These are phyloP conservation scores for Gastrophysa polygoni DNA, from an alignment of 2,888 invertebrate genomes.

Conservation along the genomic window DNA sequence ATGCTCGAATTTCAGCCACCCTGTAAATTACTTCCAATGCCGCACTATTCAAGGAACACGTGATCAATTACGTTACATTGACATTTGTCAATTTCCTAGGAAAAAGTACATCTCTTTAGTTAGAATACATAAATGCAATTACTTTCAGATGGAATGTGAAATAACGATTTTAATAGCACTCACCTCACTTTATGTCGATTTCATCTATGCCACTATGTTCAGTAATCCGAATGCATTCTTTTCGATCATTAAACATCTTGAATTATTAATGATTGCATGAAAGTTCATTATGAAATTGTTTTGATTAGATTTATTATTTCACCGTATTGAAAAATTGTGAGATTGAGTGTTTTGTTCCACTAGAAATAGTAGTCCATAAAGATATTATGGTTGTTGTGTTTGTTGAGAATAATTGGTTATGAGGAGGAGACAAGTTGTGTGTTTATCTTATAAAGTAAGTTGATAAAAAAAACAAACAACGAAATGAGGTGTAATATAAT, in stretches of 20 bases:
- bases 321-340: too few species aligned
- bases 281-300: slow-evolving; percentile 34
- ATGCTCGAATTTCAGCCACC: too few species aligned
- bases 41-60: too few species aligned
- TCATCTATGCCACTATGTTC: not conserved
- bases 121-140: too few species aligned
- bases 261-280: slow-evolving; percentile 42
- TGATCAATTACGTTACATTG: not conserved
- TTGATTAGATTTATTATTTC: slow-evolving; percentile 11
- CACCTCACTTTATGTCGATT: slow-evolving; percentile 12
- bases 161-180: not conserved
- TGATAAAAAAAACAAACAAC: not conserved
- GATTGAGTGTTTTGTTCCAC: too few species aligned
- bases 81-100: too few species aligned
- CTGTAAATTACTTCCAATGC: too few species aligned
- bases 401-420: slow-evolving; percentile 37
- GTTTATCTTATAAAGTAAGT: slow-evolving; percentile 53
- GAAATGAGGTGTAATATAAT: too few species aligned
- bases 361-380: slow-evolving; percentile 28
- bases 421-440: slow-evolving; percentile 47
- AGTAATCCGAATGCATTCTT: slow-evolving; percentile 42
- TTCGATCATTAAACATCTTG: slow-evolving; percentile 50
- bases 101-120: too few species aligned
- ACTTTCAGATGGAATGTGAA: too few species aligned
- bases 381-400: slow-evolving; percentile 14